Conservation (phyloP, 1,140 invertebrate species). For the Megathymus violae region DNA sequence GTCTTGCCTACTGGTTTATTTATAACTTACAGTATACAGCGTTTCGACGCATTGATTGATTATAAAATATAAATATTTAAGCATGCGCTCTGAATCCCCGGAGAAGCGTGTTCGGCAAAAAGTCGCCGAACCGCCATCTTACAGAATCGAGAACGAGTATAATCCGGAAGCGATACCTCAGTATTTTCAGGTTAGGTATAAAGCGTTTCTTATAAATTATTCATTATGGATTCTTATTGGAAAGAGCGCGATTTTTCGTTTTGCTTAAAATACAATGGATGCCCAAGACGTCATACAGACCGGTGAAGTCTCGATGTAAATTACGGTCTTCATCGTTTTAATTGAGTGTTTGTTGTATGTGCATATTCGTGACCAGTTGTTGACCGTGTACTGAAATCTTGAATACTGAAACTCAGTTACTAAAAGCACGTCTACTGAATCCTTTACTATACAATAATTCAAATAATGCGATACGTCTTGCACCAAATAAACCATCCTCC, state of each 20-base stretch:
- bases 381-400: slow-evolving; percentile 3
- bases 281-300: slow-evolving; percentile 42
- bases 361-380: too few relatives aligned
- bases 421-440: too few relatives aligned
- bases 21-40: slow-evolving; percentile 48
- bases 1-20: slow-evolving; percentile 54
- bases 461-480: too few relatives aligned
- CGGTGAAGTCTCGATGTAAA: slow-evolving; percentile 51
- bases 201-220: slow-evolving; percentile 63
- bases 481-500: too few relatives aligned
- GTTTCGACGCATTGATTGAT: slow-evolving; percentile 53
- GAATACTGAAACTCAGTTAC: too few relatives aligned
- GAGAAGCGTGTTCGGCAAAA: slow-evolving; percentile 58
- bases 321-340: slow-evolving; percentile 49
- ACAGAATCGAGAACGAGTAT: slow-evolving; percentile 63
- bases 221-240: slow-evolving; percentile 61
- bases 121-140: slow-evolving; percentile 48
- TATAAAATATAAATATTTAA: slow-evolving; percentile 60
- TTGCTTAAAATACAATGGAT: slow-evolving; percentile 60
- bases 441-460: too few relatives aligned
- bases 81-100: slow-evolving; percentile 50
- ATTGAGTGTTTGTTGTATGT: slow-evolving; percentile 53
- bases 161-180: slow-evolving; percentile 70
- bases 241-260: slow-evolving; percentile 53
- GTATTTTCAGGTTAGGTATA: slow-evolving; percentile 72